Percentiles rank a stretch among this genome's conserved stretches.
These are phyloP conservation scores for Crypturellus undulatus DNA, from an alignment of 2,113 vertebrate genomes.

Conservation along the genomic window DNA sequence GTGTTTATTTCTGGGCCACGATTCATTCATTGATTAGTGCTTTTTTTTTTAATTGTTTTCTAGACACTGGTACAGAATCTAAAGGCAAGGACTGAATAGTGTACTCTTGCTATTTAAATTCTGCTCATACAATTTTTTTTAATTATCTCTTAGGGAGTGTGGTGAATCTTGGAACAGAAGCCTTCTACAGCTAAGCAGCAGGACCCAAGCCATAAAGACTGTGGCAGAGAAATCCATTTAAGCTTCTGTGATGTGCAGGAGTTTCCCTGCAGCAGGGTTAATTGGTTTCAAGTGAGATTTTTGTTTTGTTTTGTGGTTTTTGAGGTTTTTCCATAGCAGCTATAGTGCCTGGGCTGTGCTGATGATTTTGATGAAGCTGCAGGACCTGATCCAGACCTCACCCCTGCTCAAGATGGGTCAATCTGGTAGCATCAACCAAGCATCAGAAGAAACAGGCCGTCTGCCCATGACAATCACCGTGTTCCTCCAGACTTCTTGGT, in stretches of 20 bases:
- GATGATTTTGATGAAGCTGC: neutral
- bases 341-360: neutral
- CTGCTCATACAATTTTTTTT: neutral
- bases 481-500: neutral
- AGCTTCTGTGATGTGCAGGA: neutral
- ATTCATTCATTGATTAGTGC: neutral
- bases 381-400: neutral
- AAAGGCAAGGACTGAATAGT: neutral
- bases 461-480: neutral
- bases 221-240: neutral
- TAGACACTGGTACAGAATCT: neutral
- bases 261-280: slow-evolving; percentile 4
- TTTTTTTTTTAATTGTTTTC: neutral
- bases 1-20: neutral
- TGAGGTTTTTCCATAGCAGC: neutral
- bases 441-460: neutral
- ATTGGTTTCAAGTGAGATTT: neutral
- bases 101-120: neutral
- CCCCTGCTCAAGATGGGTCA: neutral
- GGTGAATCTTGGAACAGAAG: neutral
- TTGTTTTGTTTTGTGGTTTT: neutral
- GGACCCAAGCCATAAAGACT: neutral
- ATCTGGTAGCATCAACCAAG: neutral
- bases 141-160: neutral
- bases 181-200: neutral